Conservation (phyloP, 1,140 invertebrate species). For the Holotrichia oblita region DNA sequence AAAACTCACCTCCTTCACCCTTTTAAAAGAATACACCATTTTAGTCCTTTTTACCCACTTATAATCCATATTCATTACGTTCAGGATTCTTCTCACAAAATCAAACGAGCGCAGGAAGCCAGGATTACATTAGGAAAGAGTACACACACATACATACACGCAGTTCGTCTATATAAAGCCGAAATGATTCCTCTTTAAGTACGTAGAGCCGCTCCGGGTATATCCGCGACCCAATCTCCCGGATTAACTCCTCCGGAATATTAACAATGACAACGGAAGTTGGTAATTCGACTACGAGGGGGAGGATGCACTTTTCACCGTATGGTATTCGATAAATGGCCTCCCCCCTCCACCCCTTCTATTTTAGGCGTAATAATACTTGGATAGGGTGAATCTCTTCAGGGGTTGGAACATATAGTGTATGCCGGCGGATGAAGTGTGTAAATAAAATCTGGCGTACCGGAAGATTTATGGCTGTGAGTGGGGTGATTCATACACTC, state of each 20-base stretch:
- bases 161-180: neutral
- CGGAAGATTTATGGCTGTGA: slow-evolving; percentile 3
- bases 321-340: slow-evolving; percentile 3
- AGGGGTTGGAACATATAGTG: neutral
- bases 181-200: slow-evolving; percentile 9
- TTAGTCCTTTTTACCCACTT: no score
- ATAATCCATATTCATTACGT: no score
- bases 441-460: neutral
- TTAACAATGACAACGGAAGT: slow-evolving; percentile 9
- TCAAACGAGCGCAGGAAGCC: no score
- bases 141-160: no score
- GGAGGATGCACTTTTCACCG: neutral
- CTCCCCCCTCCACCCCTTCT: no score
- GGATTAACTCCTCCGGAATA: neutral
- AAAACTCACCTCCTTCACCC: no score
- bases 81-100: no score
- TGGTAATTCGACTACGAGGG: neutral
- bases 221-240: neutral
- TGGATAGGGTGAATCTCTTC: neutral
- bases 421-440: neutral
- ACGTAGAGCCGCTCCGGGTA: no score
- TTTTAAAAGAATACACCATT: no score
- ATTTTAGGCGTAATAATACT: neutral
- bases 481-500: neutral
- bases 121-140: neutral